Conservation (phyloP, 1,140 invertebrate genomes). For the Zaprionus ornatus region DNA sequence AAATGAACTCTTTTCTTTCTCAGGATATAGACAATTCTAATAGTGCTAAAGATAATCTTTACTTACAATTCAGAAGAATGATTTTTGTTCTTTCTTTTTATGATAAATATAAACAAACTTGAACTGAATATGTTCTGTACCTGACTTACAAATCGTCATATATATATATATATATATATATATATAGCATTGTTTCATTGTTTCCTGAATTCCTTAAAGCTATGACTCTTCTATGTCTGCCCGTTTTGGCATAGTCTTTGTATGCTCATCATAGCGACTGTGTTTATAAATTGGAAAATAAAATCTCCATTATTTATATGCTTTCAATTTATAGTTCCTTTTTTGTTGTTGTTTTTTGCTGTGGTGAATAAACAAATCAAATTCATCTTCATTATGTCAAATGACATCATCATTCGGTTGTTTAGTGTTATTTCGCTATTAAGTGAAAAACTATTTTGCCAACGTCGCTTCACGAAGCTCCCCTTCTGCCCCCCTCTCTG, state of each 20-base stretch:
- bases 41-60: too few relatives aligned
- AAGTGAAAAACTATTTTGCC: constrained; percentile 30
- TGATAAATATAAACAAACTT: too few relatives aligned
- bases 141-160: too few relatives aligned
- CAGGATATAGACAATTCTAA: too few relatives aligned
- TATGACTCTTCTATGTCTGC: too few relatives aligned
- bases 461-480: neutral
- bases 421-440: constrained; percentile 16
- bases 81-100: too few relatives aligned
- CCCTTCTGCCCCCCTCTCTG: neutral
- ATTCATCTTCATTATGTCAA: constrained; percentile 69
- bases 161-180: too few relatives aligned
- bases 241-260: neutral
- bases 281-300: neutral
- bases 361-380: constrained; percentile 57
- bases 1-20: too few relatives aligned
- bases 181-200: too few relatives aligned
- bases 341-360: neutral
- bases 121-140: too few relatives aligned
- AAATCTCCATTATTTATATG: constrained; percentile 24
- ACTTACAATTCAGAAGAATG: too few relatives aligned
- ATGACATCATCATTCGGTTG: constrained; percentile 34
- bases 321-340: constrained; percentile 3
- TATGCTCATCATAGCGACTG: neutral
- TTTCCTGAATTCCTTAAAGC: too few relatives aligned